A percentile compares a stretch with the other conserved stretches of the same genome.
phyloP scores from a whole-genome alignment of 2,797 vertebrate species.

The Enteromius trimaculatus region DNA sequence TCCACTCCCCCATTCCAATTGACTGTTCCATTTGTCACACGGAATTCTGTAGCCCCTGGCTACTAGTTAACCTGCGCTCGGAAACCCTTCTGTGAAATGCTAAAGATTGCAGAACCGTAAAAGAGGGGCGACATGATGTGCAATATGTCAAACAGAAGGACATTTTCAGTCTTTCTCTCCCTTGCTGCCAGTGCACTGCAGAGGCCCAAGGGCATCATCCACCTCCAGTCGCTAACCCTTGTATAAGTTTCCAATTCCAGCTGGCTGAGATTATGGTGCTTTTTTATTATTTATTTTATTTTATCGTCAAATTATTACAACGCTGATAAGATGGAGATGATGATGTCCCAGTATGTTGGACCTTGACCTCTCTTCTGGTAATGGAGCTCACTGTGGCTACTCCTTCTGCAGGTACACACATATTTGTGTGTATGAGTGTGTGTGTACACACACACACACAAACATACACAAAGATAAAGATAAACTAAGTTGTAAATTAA shows the following conservation, averaged over 20 bases:
- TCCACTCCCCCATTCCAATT: slow-evolving; percentile 54
- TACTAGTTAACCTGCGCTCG: slow-evolving; percentile 78
- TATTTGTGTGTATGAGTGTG: slow-evolving; percentile 4
- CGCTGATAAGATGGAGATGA: slow-evolving; percentile 81
- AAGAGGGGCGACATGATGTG: slow-evolving; percentile 67
- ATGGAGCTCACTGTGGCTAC: slow-evolving; percentile 56
- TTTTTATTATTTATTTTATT: slow-evolving; percentile 86
- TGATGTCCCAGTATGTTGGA: slow-evolving; percentile 75
- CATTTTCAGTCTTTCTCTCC: slow-evolving; percentile 71
- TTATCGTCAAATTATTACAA: slow-evolving; percentile 87
- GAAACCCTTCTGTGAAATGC: slow-evolving; percentile 75
- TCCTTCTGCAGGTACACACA: slow-evolving; percentile 34
- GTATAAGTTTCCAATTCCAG: slow-evolving; percentile 93
- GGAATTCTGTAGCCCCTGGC: slow-evolving; percentile 70
- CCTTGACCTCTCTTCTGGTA: slow-evolving; percentile 64
- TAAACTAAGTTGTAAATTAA: background rate
- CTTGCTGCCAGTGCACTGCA: slow-evolving; percentile 56
- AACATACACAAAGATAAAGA: slow-evolving; percentile 1
- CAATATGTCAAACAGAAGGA: slow-evolving; percentile 83
- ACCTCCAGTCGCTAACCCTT: slow-evolving; percentile 84
- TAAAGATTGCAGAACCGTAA: slow-evolving; percentile 76
- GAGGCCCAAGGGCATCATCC: slow-evolving; percentile 87
- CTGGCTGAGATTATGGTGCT: slow-evolving; percentile 84
- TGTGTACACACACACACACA: slow-evolving; percentile 39
- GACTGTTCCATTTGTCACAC: slow-evolving; percentile 66